Conservation (phyloP, 2,888 invertebrate species). For the Drosophila kanekoi region DNA sequence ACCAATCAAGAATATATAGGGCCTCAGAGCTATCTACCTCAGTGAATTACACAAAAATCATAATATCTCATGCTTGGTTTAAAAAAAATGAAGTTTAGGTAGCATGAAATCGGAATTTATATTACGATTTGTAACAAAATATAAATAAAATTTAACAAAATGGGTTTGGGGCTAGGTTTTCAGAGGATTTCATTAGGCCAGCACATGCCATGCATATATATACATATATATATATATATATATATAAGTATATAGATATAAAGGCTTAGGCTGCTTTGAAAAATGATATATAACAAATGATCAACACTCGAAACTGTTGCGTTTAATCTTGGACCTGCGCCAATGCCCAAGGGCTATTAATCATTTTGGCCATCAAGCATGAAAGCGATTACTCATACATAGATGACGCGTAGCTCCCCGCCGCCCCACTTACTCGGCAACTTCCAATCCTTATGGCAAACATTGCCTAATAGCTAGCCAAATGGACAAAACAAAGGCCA, state of each 20-base stretch:
- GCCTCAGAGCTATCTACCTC: too few relatives aligned
- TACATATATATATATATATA: not conserved
- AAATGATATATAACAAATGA: constrained; percentile 70
- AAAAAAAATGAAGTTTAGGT: not conserved
- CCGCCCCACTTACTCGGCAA: not conserved
- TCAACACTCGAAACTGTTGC: constrained; percentile 75
- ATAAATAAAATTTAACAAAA: constrained; percentile 3
- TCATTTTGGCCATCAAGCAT: constrained; percentile 77
- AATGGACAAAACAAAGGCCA: constrained; percentile 61
- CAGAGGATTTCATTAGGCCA: constrained; percentile 24
- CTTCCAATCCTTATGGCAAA: constrained; percentile 55
- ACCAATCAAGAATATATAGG: too few relatives aligned
- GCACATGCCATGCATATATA: not conserved
- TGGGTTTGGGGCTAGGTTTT: not conserved
- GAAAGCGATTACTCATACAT: constrained; percentile 78
- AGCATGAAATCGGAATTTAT: constrained; percentile 26
- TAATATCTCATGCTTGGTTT: not conserved
- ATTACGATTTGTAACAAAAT: constrained; percentile 3
- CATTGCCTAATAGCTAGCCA: constrained; percentile 69
- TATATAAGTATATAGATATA: not conserved
- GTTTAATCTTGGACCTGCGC: constrained; percentile 76
- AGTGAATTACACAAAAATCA: not conserved
- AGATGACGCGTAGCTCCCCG: constrained; percentile 48
- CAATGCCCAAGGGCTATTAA: constrained; percentile 68
- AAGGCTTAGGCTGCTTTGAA: constrained; percentile 31